phyloP scores from a whole-genome alignment of 2,113 vertebrate species.

The Carassius gibelio region DNA sequence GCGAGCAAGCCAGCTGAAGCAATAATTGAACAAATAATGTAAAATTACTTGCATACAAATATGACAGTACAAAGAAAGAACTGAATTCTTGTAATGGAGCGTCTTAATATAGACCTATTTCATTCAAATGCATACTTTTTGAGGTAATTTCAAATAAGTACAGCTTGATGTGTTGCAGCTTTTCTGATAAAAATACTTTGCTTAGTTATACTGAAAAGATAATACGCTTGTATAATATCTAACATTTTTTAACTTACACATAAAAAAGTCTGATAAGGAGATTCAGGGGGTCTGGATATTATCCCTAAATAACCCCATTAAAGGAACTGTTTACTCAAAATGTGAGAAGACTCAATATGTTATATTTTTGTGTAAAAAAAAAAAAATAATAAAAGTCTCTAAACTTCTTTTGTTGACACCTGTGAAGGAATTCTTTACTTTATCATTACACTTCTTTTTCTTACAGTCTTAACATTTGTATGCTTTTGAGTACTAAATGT shows the following conservation, averaged over 20 bases:
- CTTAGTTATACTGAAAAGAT: neutral
- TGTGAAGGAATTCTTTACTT: too few relatives aligned
- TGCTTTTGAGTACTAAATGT: too few relatives aligned
- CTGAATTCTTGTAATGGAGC: neutral
- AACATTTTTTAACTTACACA: neutral
- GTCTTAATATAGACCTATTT: neutral
- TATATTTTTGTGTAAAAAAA: too few relatives aligned
- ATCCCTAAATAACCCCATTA: too few relatives aligned
- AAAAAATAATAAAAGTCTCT: too few relatives aligned
- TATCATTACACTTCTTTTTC: too few relatives aligned
- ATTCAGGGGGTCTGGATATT: too few relatives aligned
- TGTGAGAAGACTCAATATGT: too few relatives aligned
- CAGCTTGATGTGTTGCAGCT: neutral
- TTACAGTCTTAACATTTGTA: too few relatives aligned
- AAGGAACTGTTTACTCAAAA: too few relatives aligned
- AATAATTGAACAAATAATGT: neutral
- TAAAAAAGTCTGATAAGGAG: too few relatives aligned
- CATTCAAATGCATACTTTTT: neutral
- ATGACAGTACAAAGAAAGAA: neutral
- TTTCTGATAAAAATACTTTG: neutral
- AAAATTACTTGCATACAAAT: neutral
- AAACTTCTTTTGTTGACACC: too few relatives aligned
- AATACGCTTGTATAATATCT: neutral
- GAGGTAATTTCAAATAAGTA: neutral
- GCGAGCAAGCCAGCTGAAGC: neutral